Conservation (phyloP, 2,113 vertebrate genomes). For the Phocoena phocoena region DNA sequence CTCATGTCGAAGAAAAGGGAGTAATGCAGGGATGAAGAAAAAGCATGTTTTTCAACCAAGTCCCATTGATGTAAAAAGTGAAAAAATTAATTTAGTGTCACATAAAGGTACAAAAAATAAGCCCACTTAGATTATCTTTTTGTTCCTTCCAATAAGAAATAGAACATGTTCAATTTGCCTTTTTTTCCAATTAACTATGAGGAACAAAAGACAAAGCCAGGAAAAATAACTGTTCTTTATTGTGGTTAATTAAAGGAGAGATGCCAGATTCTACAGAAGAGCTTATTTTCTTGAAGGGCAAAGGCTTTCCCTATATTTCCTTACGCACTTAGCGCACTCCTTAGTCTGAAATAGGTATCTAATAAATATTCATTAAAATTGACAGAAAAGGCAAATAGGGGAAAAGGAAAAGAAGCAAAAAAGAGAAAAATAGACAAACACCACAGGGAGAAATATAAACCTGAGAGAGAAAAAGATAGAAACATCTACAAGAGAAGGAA, state of each 20-base stretch:
- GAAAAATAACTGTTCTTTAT: neutral
- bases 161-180: neutral
- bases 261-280: neutral
- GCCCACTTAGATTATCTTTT: neutral
- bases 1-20: neutral
- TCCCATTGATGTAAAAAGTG: neutral
- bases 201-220: neutral
- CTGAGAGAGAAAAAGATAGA: neutral
- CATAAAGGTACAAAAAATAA: neutral
- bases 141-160: neutral
- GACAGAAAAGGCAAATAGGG: neutral
- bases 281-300: neutral
- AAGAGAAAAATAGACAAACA: neutral
- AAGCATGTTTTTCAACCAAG: neutral
- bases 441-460: neutral
- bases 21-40: neutral
- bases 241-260: neutral
- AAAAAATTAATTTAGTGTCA: neutral
- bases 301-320: neutral
- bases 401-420: neutral
- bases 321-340: neutral
- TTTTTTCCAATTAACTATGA: neutral
- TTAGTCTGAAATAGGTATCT: neutral
- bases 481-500: neutral
- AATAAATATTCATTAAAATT: slow-evolving; percentile 9